Conservation (phyloP, 2,113 vertebrate species). For the Hemichromis elongatus region DNA sequence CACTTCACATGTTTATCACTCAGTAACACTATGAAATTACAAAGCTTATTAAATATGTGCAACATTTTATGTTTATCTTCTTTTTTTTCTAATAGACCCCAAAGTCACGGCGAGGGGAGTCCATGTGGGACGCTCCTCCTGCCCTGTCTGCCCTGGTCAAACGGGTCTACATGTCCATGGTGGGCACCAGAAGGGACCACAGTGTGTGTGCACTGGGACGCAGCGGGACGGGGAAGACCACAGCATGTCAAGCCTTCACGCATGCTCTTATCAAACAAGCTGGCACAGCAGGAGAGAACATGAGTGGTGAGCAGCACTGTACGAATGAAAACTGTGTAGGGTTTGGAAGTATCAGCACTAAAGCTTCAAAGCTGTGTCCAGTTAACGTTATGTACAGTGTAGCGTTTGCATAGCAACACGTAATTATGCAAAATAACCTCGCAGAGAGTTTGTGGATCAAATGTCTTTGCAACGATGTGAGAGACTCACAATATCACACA, state of each 20-base stretch:
- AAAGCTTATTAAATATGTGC: neutral
- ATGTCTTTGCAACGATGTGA: neutral
- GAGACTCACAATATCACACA: neutral
- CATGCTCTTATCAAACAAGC: conserved; percentile 78
- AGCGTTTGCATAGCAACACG: neutral
- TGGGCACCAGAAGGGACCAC: conserved; percentile 81
- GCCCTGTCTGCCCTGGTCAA: conserved; percentile 78
- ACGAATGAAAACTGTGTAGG: neutral
- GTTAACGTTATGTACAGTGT: neutral
- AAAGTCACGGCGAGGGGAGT: conserved; percentile 57
- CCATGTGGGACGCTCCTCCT: conserved; percentile 62
- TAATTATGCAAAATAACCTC: neutral
- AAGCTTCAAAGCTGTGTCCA: neutral
- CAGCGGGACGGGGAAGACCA: conserved; percentile 83
- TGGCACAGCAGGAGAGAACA: conserved; percentile 69
- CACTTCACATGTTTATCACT: neutral
- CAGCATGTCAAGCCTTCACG: conserved; percentile 74
- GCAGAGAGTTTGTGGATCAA: neutral
- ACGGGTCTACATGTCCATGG: conserved; percentile 79
- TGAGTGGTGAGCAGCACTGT: conserved; percentile 66
- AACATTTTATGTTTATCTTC: neutral
- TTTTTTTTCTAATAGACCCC: conserved; percentile 29
- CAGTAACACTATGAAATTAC: neutral
- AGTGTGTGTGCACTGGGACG: conserved; percentile 83
- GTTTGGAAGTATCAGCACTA: neutral